phyloP scores from a whole-genome alignment of 2,797 vertebrate genomes.

The Leptodactylus fallax region DNA sequence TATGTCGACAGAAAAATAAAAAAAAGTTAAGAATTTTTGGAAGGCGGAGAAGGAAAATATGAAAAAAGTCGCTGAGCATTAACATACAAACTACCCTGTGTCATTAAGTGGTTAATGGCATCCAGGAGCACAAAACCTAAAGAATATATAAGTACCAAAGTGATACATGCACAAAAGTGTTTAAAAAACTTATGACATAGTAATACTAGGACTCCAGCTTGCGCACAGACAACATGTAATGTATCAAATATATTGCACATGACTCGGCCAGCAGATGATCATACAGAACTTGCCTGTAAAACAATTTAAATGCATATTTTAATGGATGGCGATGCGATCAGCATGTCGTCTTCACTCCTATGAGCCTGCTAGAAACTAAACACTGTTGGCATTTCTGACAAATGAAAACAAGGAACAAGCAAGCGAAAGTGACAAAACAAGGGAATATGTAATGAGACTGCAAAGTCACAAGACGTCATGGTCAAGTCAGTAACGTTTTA shows the following conservation, averaged over 20 bases:
- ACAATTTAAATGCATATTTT: conserved; percentile 43
- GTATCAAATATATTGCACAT: conserved; percentile 50
- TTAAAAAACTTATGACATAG: too few species aligned
- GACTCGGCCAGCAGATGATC: conserved; percentile 44
- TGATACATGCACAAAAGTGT: too few species aligned
- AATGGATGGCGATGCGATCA: conserved; percentile 51
- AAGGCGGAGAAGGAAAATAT: too few species aligned
- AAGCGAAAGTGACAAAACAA: conserved; percentile 64
- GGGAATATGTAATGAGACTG: conserved; percentile 59
- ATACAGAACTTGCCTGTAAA: conserved; percentile 8
- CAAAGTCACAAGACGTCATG: conserved; percentile 58
- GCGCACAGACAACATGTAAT: conserved; percentile 42
- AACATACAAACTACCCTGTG: too few species aligned
- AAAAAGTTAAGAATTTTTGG: too few species aligned
- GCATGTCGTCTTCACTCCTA: conserved; percentile 45
- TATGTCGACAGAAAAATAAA: too few species aligned
- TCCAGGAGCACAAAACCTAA: too few species aligned
- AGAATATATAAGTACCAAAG: too few species aligned
- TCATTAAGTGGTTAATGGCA: too few species aligned
- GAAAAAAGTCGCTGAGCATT: too few species aligned
- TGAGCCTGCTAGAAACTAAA: conserved; percentile 55
- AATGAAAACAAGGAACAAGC: conserved; percentile 54
- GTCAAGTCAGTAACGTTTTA: conserved; percentile 57
- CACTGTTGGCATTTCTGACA: conserved; percentile 60
- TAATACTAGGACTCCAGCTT: background rate